phyloP scores from a whole-genome alignment of 2,888 invertebrate genomes.

The Trichacis sp. region DNA sequence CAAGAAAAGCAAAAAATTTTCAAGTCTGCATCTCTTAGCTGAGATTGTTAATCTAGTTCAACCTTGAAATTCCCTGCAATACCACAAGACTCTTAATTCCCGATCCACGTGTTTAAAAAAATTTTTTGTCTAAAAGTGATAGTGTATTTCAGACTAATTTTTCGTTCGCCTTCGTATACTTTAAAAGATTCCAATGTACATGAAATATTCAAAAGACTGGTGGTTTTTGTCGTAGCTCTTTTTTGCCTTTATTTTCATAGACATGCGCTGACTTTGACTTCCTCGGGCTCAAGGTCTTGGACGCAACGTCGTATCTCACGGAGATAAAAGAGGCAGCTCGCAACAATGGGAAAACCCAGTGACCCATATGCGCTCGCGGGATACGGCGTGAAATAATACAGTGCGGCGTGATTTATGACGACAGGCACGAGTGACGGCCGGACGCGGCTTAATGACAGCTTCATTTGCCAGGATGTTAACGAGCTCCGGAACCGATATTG shows the following conservation, averaged over 20 bases:
- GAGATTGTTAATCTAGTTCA: no score
- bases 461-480: neutral
- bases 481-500: no score
- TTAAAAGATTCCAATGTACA: no score
- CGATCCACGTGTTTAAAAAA: no score
- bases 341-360: slow-evolving; percentile 46
- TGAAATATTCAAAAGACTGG: no score
- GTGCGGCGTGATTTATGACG: slow-evolving; percentile 4
- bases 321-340: slow-evolving; percentile 44
- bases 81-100: no score
- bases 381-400: slow-evolving; percentile 13
- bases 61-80: no score
- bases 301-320: neutral
- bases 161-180: slow-evolving; percentile 54
- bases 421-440: slow-evolving; percentile 2
- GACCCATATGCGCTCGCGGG: slow-evolving; percentile 51
- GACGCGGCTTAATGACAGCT: slow-evolving; percentile 2
- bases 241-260: slow-evolving; percentile 15
- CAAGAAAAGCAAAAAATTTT: no score
- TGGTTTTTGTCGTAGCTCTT: no score
- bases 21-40: no score
- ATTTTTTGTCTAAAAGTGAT: no score
- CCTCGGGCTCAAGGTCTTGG: slow-evolving; percentile 24
- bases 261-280: slow-evolving; percentile 37
- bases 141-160: no score